Conservation (phyloP, 2,113 vertebrate genomes). For the Cochlearius cochlearius region DNA sequence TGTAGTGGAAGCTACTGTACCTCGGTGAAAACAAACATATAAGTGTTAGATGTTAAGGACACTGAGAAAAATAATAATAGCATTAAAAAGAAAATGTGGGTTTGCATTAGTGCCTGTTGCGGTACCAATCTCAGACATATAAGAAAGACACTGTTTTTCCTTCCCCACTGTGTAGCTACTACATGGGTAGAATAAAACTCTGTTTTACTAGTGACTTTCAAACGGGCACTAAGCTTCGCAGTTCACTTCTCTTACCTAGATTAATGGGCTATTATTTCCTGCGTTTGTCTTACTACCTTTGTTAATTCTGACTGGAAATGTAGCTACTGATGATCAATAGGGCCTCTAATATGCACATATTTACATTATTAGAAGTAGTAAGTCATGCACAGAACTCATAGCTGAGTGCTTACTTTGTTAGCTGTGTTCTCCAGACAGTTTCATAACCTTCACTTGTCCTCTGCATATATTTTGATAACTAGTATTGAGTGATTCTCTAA, state of each 20-base stretch:
- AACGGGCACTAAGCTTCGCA: not conserved
- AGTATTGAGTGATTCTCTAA: constrained; percentile 35
- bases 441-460: constrained; percentile 33
- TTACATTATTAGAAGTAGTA: not conserved
- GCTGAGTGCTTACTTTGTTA: not conserved
- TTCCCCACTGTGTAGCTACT: not conserved
- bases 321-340: constrained; percentile 2
- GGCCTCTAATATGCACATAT: not conserved
- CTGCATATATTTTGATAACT: constrained; percentile 40
- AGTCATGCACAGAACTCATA: not conserved
- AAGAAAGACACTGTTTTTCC: not conserved
- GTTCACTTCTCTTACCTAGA: not conserved
- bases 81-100: not conserved
- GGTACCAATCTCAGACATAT: not conserved
- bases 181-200: not conserved
- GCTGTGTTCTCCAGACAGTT: not conserved
- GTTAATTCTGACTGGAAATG: constrained; percentile 27
- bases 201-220: not conserved
- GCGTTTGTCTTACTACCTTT: constrained; percentile 6
- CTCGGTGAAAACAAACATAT: not conserved
- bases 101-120: not conserved
- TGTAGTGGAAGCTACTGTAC: not conserved
- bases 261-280: constrained; percentile 17
- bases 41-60: not conserved
- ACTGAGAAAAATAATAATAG: not conserved